A percentile compares a stretch with the other conserved stretches of the same genome.
phyloP scores from a whole-genome alignment of 2,113 vertebrate genomes.

The Sander lucioperca region DNA sequence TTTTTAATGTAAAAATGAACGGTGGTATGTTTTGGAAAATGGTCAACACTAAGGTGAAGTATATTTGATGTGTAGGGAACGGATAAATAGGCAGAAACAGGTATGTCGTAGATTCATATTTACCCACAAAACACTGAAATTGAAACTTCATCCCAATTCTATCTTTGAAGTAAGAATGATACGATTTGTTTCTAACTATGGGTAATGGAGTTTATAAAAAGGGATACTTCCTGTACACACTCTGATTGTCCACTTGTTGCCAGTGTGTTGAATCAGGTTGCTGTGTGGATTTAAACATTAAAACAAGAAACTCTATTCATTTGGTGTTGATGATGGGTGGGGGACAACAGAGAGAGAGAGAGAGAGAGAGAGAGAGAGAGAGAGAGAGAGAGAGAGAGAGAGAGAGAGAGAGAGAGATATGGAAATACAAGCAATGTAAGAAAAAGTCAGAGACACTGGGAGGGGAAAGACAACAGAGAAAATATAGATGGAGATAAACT shows the following conservation, averaged over 20 bases:
- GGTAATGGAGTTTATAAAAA: neutral
- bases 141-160: neutral
- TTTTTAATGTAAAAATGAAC: too few species aligned
- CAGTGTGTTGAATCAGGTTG: neutral
- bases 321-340: neutral
- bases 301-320: neutral
- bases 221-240: too few species aligned
- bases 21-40: conserved; percentile 31
- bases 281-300: neutral
- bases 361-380: too few species aligned
- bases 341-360: neutral
- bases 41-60: conserved; percentile 23
- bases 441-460: neutral
- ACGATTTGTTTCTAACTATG: neutral
- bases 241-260: neutral
- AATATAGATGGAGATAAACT: neutral
- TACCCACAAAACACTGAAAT: too few species aligned
- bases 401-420: neutral
- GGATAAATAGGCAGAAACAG: neutral
- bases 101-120: neutral
- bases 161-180: neutral
- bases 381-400: too few species aligned
- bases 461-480: neutral
- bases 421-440: neutral
- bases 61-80: conserved; percentile 12